Base-by-base conservation (phyloP, 2,113 vertebrate species). In the Lampris megalopsis region DNA sequence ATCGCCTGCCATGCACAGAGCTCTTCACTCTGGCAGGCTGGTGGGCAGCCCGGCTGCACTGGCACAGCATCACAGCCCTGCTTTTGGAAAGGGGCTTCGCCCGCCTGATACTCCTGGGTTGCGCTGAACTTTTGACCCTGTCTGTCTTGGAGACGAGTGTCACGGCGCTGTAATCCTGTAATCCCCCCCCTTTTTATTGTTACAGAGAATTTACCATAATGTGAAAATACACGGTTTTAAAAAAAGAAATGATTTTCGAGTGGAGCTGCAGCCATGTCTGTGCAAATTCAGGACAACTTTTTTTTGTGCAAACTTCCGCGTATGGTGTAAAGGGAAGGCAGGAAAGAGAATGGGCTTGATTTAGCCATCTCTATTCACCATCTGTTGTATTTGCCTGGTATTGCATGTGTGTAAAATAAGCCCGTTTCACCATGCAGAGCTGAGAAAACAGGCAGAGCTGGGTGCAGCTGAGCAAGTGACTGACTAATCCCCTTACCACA, bases 401-500 rank as follows among this genome's bases (percentile, higher is more conserved):
- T 89, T 91, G 83, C 80, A 86, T 90, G 79, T 84, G 91, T 72
- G 93, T 93, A 85, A 93, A 93, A 62, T 94, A 91, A 92, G 85
- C 88, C 94, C 89, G 84, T 93, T 88, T 93, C 89, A 88, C 2
- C n/a, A 88, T 61, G 87, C 86, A 93, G 88, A 78, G 74, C 86
- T 85, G 90, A 83, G 86, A 92, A 91, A 91, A 87, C 77, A 92
- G 92, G 94, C 91, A 88, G 94, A 84, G 86, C 89, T 91, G 92
- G 78, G 89, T 91, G 92, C 94, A 93, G 91, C 93, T 88, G 85
- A 94, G 91, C 91, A 91, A 96, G 95, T 95, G 92, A 92, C 92
- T 85, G 77, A 75, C 86, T 96, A 97, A 97, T 96, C 95, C 93
- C 92, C 89, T 95, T 93, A 95, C 92, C 93, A 93, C 93, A 93